Evolutionary conservation across 2,797 vertebrate genomes (phyloP).

Genomic region (Loris lydekkerianus): DNA sequence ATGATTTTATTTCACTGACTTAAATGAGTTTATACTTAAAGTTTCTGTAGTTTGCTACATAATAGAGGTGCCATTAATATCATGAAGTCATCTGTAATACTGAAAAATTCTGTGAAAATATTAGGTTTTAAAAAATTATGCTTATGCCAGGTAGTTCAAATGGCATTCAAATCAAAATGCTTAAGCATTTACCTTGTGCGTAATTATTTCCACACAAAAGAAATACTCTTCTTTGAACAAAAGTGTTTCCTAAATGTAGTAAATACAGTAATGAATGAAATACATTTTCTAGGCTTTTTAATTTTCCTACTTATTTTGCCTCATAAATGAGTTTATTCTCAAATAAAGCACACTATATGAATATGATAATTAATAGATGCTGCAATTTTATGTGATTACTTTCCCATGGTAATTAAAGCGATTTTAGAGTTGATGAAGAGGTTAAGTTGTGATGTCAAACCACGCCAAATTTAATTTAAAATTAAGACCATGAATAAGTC

Average conservation of each 20-base stretch:
- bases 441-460: slow-evolving; percentile 13
- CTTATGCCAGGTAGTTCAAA: background rate
- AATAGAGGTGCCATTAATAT: background rate
- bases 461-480: slow-evolving; percentile 60
- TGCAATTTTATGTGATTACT: background rate
- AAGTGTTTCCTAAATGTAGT: background rate
- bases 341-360: background rate
- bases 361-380: background rate
- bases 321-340: background rate
- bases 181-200: slow-evolving; percentile 24
- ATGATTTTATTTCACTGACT: slow-evolving; percentile 37
- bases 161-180: background rate
- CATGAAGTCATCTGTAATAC: background rate
- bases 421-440: slow-evolving; percentile 23
- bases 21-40: slow-evolving; percentile 44
- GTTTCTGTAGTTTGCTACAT: background rate
- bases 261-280: background rate
- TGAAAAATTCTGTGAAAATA: slow-evolving; percentile 4
- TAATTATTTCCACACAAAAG: background rate
- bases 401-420: slow-evolving; percentile 37
- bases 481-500: slow-evolving; percentile 17
- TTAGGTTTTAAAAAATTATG: background rate
- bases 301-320: slow-evolving; percentile 38
- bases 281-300: background rate
- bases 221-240: slow-evolving; percentile 17